These are phyloP conservation scores for Tridacna gigas DNA, from an alignment of 2,888 invertebrate genomes.

Conservation along the genomic window DNA sequence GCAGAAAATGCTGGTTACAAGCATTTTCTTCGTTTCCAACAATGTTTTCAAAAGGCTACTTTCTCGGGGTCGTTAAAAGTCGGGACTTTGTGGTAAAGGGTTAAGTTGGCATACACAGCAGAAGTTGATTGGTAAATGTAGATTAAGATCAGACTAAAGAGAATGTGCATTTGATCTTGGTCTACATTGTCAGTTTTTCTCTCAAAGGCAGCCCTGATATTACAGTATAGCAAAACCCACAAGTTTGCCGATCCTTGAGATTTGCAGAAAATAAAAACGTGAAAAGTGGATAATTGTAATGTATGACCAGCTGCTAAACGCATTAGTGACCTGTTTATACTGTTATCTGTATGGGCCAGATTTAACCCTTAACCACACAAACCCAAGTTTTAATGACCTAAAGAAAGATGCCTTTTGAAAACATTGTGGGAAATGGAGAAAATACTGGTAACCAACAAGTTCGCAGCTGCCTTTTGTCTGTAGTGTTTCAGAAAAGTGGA, in stretches of 20 bases:
- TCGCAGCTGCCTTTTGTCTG: too few relatives aligned
- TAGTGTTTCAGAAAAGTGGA: too few relatives aligned
- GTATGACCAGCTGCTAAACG: conserved; percentile 14
- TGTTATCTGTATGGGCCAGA: not conserved
- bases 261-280: not conserved
- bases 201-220: too few relatives aligned
- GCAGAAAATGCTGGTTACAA: not conserved
- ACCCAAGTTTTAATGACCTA: not conserved
- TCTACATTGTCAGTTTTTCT: too few relatives aligned
- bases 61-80: not conserved
- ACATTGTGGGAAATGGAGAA: not conserved
- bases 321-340: conserved; percentile 4
- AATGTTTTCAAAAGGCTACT: not conserved
- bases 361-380: not conserved
- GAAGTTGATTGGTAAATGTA: not conserved
- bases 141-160: not conserved
- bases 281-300: conserved; percentile 10
- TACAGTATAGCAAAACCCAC: too few relatives aligned
- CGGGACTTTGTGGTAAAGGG: not conserved
- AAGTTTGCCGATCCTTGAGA: not conserved
- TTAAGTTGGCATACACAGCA: not conserved
- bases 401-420: not conserved
- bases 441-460: not conserved
- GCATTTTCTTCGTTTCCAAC: not conserved
- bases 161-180: not conserved